phyloP scores from a whole-genome alignment of 1,140 invertebrate genomes.

The Solenopsis invicta region DNA sequence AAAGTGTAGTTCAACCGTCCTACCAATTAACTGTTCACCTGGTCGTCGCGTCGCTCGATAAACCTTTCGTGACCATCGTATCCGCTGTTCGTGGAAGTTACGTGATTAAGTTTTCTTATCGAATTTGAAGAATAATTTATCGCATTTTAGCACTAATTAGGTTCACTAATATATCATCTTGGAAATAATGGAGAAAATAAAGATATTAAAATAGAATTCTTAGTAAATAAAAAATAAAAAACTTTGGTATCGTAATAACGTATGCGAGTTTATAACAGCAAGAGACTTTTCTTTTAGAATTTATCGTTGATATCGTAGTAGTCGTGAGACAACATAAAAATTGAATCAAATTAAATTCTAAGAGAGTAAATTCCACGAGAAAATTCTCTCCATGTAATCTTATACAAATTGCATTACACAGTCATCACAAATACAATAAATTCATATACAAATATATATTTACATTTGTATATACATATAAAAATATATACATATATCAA shows the following conservation, averaged over 20 bases:
- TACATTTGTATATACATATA: background rate
- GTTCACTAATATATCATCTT: background rate
- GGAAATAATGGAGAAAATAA: background rate
- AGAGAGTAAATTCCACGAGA: too few species aligned
- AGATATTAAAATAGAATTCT: background rate
- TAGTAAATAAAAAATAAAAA: background rate
- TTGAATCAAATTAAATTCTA: too few species aligned
- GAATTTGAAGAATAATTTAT: conserved; percentile 1
- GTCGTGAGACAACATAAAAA: too few species aligned
- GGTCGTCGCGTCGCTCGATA: background rate
- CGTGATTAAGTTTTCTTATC: conserved; percentile 20
- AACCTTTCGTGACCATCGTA: conserved; percentile 10
- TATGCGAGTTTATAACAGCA: too few species aligned
- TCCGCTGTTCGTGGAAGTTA: conserved; percentile 19
- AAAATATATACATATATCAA: background rate
- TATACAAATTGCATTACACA: background rate
- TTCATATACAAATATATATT: background rate
- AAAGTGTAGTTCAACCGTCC: background rate
- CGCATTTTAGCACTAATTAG: background rate
- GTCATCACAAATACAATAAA: background rate
- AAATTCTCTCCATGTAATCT: too few species aligned
- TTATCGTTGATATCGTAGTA: too few species aligned
- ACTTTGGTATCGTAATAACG: too few species aligned
- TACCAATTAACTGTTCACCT: background rate
- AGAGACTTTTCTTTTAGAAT: too few species aligned